Evolutionary conservation across 2,113 vertebrate genomes (phyloP).

Genomic region (Noctilio leporinus): DNA sequence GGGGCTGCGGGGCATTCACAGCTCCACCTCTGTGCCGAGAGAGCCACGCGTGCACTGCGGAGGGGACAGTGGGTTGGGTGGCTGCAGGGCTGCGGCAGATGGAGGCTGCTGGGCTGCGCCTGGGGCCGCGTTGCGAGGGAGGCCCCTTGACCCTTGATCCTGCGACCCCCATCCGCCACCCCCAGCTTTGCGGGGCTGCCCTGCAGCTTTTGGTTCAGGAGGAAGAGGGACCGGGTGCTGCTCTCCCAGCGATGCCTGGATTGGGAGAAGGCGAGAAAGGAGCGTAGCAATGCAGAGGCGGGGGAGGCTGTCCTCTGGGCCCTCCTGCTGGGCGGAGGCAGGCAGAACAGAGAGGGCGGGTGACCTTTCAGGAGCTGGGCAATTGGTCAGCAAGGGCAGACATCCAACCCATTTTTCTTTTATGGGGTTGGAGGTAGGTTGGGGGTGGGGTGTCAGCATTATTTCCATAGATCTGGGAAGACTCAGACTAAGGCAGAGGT

Average conservation of each 20-base stretch:
- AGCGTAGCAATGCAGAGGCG: neutral
- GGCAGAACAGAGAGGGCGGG: neutral
- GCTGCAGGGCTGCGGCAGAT: neutral
- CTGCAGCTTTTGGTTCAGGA: neutral
- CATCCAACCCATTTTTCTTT: neutral
- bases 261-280: neutral
- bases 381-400: neutral
- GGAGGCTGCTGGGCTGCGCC: neutral
- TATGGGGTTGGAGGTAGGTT: neutral
- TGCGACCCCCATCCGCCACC: too few species aligned
- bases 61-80: neutral
- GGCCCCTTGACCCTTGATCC: neutral
- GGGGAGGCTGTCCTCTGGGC: neutral
- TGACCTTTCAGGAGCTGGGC: slow-evolving; percentile 20
- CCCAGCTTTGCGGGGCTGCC: neutral
- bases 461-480: neutral
- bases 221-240: neutral
- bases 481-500: neutral
- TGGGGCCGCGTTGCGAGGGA: neutral
- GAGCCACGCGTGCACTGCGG: rapidly evolving
- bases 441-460: neutral
- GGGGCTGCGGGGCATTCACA: neutral
- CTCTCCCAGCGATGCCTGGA: neutral
- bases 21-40: neutral
- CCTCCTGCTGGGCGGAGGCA: neutral